Percentiles rank a stretch among this genome's conserved stretches.
phyloP scores from a whole-genome alignment of 1,140 invertebrate species.

The Drosophila murphyi region DNA sequence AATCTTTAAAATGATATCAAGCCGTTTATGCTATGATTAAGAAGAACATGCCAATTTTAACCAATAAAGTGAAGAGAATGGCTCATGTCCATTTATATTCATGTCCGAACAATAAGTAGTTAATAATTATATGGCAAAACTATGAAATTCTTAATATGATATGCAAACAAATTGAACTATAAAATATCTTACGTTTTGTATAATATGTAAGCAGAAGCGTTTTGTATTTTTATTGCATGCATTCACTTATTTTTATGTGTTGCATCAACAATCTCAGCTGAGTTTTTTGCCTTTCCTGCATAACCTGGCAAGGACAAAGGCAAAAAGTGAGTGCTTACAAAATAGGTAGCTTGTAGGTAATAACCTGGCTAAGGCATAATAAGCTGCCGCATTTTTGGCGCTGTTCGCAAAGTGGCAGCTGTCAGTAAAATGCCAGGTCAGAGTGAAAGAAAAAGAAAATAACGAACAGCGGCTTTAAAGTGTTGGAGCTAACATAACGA shows the following conservation, averaged over 20 bases:
- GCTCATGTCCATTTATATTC: too few species aligned
- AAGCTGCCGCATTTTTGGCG: not conserved
- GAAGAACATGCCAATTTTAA: too few species aligned
- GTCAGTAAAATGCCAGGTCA: constrained; percentile 37
- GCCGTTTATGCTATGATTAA: too few species aligned
- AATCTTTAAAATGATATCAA: too few species aligned
- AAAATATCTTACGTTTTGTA: not conserved
- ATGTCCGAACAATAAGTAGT: not conserved
- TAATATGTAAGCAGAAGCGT: not conserved
- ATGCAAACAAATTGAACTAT: not conserved
- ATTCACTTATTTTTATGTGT: not conserved
- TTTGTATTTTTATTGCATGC: not conserved
- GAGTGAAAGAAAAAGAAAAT: not conserved
- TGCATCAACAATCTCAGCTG: not conserved
- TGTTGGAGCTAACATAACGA: constrained; percentile 1
- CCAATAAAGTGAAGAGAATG: not conserved
- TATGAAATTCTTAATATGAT: too few species aligned
- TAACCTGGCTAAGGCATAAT: constrained; percentile 2
- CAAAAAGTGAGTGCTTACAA: not conserved
- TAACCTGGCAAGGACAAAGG: not conserved
- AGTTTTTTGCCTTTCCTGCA: not conserved
- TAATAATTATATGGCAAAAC: too few species aligned
- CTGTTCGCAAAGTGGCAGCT: constrained; percentile 30
- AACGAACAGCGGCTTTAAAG: not conserved
- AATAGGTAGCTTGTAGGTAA: not conserved